phyloP scores from a whole-genome alignment of 2,797 vertebrate genomes.

The Xiphorhynchus erythropygius region DNA sequence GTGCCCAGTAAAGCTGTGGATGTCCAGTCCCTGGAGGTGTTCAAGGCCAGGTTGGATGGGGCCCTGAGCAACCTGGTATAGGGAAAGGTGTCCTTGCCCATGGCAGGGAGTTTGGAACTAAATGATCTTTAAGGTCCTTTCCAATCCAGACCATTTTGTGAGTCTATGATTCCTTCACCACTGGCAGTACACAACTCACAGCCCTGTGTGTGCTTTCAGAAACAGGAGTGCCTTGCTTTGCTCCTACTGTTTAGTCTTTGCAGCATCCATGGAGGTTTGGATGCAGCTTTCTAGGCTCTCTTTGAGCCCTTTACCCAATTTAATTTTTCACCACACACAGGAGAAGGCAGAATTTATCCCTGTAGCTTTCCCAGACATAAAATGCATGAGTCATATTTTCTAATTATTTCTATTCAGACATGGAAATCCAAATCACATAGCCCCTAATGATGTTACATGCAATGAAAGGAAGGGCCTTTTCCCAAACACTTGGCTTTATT shows the following conservation, averaged over 20 bases:
- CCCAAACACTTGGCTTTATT: slow-evolving; percentile 27
- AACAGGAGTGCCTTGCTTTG: not conserved
- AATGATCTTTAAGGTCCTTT: not conserved
- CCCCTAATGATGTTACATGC: slow-evolving; percentile 19
- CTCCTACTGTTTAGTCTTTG: not conserved
- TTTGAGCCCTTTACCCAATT: not conserved
- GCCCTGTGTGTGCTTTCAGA: not conserved
- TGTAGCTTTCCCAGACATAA: not conserved
- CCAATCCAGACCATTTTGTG: not conserved
- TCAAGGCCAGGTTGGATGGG: not conserved
- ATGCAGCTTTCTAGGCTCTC: not conserved
- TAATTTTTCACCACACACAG: not conserved
- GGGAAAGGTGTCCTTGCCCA: not conserved
- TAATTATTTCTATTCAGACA: slow-evolving; percentile 48
- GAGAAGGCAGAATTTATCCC: slow-evolving; percentile 12
- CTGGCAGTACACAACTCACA: not conserved
- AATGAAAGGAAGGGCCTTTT: slow-evolving; percentile 43
- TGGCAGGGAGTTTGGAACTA: not conserved
- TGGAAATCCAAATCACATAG: slow-evolving; percentile 38
- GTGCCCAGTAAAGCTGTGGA: not conserved
- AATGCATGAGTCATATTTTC: slow-evolving; percentile 9
- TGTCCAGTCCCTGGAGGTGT: not conserved
- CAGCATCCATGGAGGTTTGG: not conserved
- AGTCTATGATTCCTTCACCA: not conserved
- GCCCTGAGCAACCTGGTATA: not conserved